A percentile compares a stretch with the other conserved stretches of the same genome.
Conservation (phyloP, 2,113 vertebrate genomes). For the Acrocephalus kingi region DNA sequence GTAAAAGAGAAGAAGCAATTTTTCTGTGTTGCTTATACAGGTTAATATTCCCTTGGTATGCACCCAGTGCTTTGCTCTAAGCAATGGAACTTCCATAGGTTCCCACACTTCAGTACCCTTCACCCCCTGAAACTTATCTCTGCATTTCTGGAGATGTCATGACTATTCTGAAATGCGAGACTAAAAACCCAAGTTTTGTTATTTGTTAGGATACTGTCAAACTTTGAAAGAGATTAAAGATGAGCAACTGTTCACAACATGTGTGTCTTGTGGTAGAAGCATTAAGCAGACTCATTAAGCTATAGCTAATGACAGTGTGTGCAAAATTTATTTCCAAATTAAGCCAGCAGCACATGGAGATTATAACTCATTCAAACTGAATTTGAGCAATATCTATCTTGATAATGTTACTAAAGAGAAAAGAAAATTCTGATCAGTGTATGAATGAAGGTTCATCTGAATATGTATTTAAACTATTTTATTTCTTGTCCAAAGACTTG, state of each 20-base stretch:
- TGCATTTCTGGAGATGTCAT: accelerated
- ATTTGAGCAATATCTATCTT: not conserved
- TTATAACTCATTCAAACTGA: not conserved
- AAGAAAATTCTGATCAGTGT: not conserved
- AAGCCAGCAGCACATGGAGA: not conserved
- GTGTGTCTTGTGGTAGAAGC: not conserved
- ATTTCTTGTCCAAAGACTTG: not conserved
- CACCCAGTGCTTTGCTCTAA: not conserved
- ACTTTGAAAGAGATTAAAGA: not conserved
- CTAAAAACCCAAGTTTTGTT: not conserved
- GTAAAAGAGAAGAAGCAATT: accelerated
- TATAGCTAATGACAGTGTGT: not conserved
- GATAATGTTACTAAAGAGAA: not conserved
- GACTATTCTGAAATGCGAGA: not conserved
- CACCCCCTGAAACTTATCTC: not conserved
- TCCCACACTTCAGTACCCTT: not conserved
- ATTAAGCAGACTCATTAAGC: not conserved
- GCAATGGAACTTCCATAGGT: not conserved
- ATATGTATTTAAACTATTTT: not conserved
- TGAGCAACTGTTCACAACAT: not conserved
- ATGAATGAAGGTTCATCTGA: not conserved
- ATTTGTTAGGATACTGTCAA: not conserved
- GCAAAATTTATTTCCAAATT: not conserved
- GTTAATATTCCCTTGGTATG: not conserved
- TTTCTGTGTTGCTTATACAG: not conserved